These are phyloP conservation scores for Diplolepis rosae DNA, from an alignment of 2,888 invertebrate genomes.

Conservation along the genomic window DNA sequence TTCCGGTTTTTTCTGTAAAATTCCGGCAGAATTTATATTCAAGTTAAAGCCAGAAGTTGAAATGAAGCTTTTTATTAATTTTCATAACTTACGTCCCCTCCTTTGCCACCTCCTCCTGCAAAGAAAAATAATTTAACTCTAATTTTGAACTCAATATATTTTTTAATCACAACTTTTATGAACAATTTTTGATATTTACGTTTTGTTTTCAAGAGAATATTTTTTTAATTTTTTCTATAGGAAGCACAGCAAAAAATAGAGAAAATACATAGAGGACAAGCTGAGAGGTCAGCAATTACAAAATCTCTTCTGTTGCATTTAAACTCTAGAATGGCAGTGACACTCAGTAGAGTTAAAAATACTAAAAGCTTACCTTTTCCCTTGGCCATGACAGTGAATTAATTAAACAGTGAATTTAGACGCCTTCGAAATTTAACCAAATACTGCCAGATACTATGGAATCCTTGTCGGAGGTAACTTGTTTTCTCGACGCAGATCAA, in stretches of 20 bases:
- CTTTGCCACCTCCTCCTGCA: constrained; percentile 55
- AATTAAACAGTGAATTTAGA: constrained; percentile 30
- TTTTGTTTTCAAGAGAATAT: not conserved
- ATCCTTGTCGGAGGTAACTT: not conserved
- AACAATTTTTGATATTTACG: too few relatives aligned
- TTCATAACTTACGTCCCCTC: constrained; percentile 53
- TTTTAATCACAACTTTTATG: too few relatives aligned
- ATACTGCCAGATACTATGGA: too few relatives aligned
- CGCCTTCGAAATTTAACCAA: not conserved
- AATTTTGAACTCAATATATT: constrained; percentile 22
- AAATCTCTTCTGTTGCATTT: too few relatives aligned
- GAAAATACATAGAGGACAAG: too few relatives aligned
- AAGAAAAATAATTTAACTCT: constrained; percentile 29
- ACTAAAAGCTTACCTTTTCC: constrained; percentile 56
- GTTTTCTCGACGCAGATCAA: not conserved
- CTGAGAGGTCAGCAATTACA: too few relatives aligned
- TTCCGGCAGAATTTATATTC: not conserved
- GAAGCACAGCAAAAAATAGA: too few relatives aligned
- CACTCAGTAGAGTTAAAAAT: constrained; percentile 35
- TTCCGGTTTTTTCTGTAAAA: constrained; percentile 50
- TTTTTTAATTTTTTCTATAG: too few relatives aligned
- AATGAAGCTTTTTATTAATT: constrained; percentile 14
- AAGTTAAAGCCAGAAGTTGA: not conserved
- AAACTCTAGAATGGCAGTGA: constrained; percentile 30
- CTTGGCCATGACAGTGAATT: constrained; percentile 52